Evolutionary conservation across 1,140 invertebrate species (phyloP).

Genomic region (Bicyclus anynana): DNA sequence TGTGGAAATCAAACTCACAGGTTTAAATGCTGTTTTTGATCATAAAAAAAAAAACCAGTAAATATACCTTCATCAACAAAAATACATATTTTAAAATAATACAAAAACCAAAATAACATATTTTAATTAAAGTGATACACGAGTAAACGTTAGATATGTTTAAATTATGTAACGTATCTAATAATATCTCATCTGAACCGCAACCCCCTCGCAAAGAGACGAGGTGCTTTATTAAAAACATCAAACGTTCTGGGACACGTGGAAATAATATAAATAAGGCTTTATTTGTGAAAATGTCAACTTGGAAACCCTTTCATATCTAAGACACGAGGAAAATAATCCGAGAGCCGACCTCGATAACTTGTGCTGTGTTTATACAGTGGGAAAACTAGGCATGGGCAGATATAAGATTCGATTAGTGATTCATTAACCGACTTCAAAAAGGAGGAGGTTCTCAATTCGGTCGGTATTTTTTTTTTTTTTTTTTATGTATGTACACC

Average conservation of each 20-base stretch:
- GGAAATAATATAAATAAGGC: conserved; percentile 5
- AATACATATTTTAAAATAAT: no score
- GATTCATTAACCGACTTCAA: no score
- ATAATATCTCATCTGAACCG: not conserved
- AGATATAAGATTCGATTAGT: no score
- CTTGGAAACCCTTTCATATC: not conserved
- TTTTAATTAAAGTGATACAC: not conserved
- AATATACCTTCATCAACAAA: no score
- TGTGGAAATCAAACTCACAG: no score
- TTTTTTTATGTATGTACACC: no score
- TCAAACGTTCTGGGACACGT: conserved; percentile 1
- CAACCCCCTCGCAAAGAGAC: not conserved
- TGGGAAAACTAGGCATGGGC: no score
- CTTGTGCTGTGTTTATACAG: not conserved
- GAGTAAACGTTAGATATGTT: not conserved
- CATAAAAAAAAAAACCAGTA: no score
- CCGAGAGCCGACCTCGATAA: not conserved
- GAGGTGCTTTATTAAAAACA: conserved; percentile 3
- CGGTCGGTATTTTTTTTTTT: no score
- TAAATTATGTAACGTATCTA: not conserved
- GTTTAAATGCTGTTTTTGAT: no score
- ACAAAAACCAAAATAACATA: not conserved
- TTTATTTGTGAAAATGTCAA: conserved; percentile 1
- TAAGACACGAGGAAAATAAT: not conserved
- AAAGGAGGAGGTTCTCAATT: no score